A percentile compares a stretch with the other conserved stretches of the same genome.
Evolutionary conservation across 53 echinoderm and acorn worm genomes (phyloP).

Genomic region (Zoroaster sp.): DNA sequence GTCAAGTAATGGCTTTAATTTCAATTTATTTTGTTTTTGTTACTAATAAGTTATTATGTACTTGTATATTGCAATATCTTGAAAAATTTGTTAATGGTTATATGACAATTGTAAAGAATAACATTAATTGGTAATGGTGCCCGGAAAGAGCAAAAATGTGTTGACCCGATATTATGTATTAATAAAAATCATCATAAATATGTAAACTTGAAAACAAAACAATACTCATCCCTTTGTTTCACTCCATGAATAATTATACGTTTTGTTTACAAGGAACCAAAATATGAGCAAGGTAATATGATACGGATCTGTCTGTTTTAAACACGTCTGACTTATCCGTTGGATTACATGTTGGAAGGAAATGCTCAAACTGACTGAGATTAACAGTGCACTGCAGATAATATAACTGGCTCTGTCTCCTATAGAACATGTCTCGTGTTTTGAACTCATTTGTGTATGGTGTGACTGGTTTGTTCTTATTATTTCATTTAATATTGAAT

Average conservation of each 20-base stretch:
- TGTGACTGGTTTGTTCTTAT: too few relatives aligned
- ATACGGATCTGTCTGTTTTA: too few relatives aligned
- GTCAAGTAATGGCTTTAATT: background rate
- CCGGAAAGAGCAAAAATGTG: background rate
- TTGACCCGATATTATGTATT: background rate
- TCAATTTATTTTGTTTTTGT: conserved; percentile 6
- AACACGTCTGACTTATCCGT: too few relatives aligned
- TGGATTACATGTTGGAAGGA: background rate
- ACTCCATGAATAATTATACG: background rate
- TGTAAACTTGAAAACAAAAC: background rate
- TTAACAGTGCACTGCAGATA: conserved; percentile 41
- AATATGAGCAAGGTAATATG: too few relatives aligned
- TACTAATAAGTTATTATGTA: conserved; percentile 47
- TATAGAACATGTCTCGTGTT: background rate
- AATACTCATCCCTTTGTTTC: background rate
- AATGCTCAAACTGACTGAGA: background rate
- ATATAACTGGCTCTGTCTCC: background rate
- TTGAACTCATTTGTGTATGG: background rate
- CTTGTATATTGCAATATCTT: conserved; percentile 52
- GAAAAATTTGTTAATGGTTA: conserved; percentile 24
- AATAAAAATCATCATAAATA: background rate
- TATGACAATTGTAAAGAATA: background rate
- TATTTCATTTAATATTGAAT: too few relatives aligned
- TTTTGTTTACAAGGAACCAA: background rate
- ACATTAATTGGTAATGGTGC: conserved; percentile 7